These are phyloP conservation scores for Darevskia nairensis DNA, from an alignment of 2,797 vertebrate genomes.

Conservation along the genomic window DNA sequence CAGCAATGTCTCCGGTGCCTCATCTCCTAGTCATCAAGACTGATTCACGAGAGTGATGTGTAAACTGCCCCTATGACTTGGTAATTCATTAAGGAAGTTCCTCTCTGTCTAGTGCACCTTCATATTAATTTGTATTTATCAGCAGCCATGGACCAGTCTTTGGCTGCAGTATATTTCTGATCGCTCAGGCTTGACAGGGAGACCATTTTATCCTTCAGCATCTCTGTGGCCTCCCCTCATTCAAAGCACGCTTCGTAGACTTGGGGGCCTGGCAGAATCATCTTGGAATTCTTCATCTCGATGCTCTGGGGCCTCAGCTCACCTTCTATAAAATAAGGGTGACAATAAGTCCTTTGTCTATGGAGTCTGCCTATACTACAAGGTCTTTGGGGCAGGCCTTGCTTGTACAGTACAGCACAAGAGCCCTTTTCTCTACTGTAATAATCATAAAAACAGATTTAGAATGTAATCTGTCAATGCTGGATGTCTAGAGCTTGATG, in stretches of 20 bases:
- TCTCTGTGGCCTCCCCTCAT: conserved; percentile 17
- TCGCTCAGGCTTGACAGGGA: conserved; percentile 22
- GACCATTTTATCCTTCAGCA: conserved; percentile 24
- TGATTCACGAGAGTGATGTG: not conserved
- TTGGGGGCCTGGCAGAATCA: conserved; percentile 9
- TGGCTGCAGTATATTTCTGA: conserved; percentile 23
- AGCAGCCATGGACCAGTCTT: not conserved
- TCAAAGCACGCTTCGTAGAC: conserved; percentile 18
- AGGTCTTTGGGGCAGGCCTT: conserved; percentile 24
- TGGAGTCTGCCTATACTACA: conserved; percentile 7
- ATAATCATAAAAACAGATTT: conserved; percentile 40
- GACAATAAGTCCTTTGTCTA: conserved; percentile 36
- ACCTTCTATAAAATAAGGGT: conserved; percentile 29
- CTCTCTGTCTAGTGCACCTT: not conserved
- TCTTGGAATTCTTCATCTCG: conserved; percentile 45
- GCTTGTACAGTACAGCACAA: conserved; percentile 22
- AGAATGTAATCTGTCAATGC: conserved; percentile 34
- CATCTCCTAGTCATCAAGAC: not conserved
- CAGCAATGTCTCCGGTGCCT: not conserved
- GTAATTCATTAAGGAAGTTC: not conserved
- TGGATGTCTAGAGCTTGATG: conserved; percentile 23
- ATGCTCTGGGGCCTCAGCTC: conserved; percentile 32
- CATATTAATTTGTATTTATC: conserved; percentile 12
- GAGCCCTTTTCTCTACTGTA: conserved; percentile 36
- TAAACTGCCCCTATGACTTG: not conserved